phyloP scores from a whole-genome alignment of 2,797 vertebrate genomes.

The Sebastes miniatus region DNA sequence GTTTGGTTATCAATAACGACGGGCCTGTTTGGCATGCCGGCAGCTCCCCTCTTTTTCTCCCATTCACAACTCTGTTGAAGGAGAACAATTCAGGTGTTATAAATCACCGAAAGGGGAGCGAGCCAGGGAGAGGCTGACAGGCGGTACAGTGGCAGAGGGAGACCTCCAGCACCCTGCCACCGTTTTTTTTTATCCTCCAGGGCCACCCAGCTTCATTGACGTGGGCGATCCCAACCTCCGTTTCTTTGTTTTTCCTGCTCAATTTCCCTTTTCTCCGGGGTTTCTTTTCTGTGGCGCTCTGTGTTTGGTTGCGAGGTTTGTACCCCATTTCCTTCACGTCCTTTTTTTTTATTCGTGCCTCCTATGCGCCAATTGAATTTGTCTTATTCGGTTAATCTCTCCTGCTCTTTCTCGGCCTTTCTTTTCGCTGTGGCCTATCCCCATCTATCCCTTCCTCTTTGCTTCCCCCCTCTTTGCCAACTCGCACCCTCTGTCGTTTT shows the following conservation, averaged over 20 bases:
- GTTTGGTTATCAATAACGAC: conserved; percentile 70
- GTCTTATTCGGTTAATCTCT: conserved; percentile 69
- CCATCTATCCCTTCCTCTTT: conserved; percentile 53
- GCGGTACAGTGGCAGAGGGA: conserved; percentile 63
- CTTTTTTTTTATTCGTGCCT: conserved; percentile 30
- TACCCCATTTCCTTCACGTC: conserved; percentile 55
- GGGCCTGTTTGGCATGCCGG: conserved; percentile 32
- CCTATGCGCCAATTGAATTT: conserved; percentile 56
- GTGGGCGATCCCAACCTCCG: conserved; percentile 59
- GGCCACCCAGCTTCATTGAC: conserved; percentile 70
- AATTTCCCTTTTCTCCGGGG: conserved; percentile 51
- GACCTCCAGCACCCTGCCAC: conserved; percentile 58
- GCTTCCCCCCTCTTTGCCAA: conserved; percentile 42
- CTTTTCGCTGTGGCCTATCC: conserved; percentile 41
- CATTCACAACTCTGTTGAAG: conserved; percentile 59
- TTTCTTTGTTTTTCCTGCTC: conserved; percentile 65
- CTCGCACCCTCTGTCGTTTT: conserved; percentile 36
- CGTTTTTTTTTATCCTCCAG: conserved; percentile 28
- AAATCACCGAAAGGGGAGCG: conserved; percentile 62
- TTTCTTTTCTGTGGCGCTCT: conserved; percentile 41
- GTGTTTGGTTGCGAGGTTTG: conserved; percentile 55
- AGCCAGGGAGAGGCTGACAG: conserved; percentile 61
- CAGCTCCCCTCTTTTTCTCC: conserved; percentile 25
- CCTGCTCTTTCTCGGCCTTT: conserved; percentile 56
- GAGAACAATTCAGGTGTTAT: conserved; percentile 72